A percentile compares a stretch with the other conserved stretches of the same genome.
phyloP scores from a whole-genome alignment of 2,888 invertebrate genomes.

The Uropetala carovei region DNA sequence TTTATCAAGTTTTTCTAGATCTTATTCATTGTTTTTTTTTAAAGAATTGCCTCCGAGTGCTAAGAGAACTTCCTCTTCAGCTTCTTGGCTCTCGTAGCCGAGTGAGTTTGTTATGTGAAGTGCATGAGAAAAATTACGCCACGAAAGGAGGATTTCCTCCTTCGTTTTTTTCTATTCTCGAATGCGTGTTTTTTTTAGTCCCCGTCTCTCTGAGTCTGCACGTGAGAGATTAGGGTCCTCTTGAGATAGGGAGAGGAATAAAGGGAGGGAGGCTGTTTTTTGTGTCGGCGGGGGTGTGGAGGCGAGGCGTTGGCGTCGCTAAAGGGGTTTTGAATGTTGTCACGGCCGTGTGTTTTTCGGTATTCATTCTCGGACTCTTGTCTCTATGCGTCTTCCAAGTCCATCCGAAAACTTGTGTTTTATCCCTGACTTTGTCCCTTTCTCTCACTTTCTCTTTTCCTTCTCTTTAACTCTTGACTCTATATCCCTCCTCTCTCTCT shows the following conservation, averaged over 20 bases:
- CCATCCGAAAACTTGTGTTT: background rate
- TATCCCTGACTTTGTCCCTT: conserved; percentile 11
- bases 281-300: too few relatives aligned
- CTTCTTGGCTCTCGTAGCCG: background rate
- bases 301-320: background rate
- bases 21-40: too few relatives aligned
- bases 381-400: background rate
- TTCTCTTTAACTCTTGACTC: background rate
- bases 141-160: background rate
- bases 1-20: too few relatives aligned
- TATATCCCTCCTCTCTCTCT: background rate
- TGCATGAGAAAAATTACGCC: conserved; percentile 18
- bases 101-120: conserved; percentile 1
- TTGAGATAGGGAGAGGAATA: background rate
- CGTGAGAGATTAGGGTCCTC: background rate
- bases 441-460: background rate
- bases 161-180: background rate
- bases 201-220: background rate
- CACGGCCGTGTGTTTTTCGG: background rate
- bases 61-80: background rate
- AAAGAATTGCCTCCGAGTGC: too few relatives aligned
- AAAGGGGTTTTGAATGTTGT: background rate
- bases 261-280: too few relatives aligned
- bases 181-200: background rate
- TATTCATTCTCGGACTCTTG: background rate